Conservation (phyloP, 2,113 vertebrate genomes). For the Colistium nudipinnis region DNA sequence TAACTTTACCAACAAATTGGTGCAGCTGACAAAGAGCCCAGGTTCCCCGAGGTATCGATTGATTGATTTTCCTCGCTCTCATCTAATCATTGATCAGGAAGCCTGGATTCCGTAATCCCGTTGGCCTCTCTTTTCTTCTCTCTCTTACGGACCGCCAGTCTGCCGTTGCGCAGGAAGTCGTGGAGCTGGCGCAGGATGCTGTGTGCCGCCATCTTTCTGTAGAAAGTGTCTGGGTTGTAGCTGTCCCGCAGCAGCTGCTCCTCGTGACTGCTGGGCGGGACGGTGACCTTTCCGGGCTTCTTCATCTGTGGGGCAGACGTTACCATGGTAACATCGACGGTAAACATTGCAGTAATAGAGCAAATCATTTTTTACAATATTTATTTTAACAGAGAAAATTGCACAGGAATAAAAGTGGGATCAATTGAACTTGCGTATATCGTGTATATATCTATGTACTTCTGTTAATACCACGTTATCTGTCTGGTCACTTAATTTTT, state of each 20-base stretch:
- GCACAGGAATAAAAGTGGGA: too few species aligned
- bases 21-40: not conserved
- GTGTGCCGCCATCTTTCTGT: constrained; percentile 70
- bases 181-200: constrained; percentile 81
- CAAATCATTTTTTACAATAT: too few species aligned
- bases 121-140: not conserved
- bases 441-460: too few species aligned
- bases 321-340: not conserved
- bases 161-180: constrained; percentile 79
- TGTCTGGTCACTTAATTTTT: too few species aligned
- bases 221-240: constrained; percentile 66
- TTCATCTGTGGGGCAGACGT: constrained; percentile 75
- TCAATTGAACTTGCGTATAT: too few species aligned
- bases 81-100: not conserved
- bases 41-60: constrained; percentile 12
- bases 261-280: constrained; percentile 49
- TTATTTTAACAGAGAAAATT: too few species aligned
- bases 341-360: not conserved
- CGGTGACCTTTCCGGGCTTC: constrained; percentile 33
- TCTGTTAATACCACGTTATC: too few species aligned
- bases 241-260: constrained; percentile 61
- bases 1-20: not conserved
- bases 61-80: not conserved
- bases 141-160: constrained; percentile 68
- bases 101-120: too few species aligned